These are phyloP conservation scores for Phrynocephalus vlangalii DNA, from an alignment of 2,797 vertebrate species.

Conservation along the genomic window DNA sequence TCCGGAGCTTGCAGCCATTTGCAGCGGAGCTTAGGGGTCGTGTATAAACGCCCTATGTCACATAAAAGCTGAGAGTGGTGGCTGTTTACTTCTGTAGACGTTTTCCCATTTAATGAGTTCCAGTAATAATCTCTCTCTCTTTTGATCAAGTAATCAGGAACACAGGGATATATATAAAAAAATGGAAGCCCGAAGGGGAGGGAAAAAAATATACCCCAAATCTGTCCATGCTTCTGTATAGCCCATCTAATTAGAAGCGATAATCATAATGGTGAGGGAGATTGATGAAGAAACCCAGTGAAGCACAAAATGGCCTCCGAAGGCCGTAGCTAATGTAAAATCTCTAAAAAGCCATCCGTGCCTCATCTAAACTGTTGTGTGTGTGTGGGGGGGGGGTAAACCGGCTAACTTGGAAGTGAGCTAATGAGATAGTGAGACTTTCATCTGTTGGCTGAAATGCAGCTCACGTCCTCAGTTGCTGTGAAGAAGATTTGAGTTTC, in stretches of 20 bases:
- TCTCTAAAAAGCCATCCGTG: conserved; percentile 51
- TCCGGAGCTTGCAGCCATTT: too few relatives aligned
- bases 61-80: background rate
- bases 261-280: conserved; percentile 50
- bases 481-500: background rate
- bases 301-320: conserved; percentile 58
- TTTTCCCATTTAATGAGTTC: background rate
- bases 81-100: background rate
- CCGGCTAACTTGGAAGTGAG: conserved; percentile 39
- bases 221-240: conserved; percentile 44
- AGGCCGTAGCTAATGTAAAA: conserved; percentile 54
- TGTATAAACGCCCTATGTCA: too few relatives aligned
- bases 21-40: too few relatives aligned
- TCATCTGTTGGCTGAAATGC: conserved; percentile 47
- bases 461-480: conserved; percentile 25
- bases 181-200: conserved; percentile 43
- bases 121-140: conserved; percentile 18
- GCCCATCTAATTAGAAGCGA: conserved; percentile 13
- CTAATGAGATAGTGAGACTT: conserved; percentile 46
- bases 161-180: conserved; percentile 24
- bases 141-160: conserved; percentile 38
- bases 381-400: background rate
- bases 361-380: background rate
- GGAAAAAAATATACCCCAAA: background rate
- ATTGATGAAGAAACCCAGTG: conserved; percentile 59